Conservation (phyloP, 2,888 invertebrate species). For the Parnassius apollo region DNA sequence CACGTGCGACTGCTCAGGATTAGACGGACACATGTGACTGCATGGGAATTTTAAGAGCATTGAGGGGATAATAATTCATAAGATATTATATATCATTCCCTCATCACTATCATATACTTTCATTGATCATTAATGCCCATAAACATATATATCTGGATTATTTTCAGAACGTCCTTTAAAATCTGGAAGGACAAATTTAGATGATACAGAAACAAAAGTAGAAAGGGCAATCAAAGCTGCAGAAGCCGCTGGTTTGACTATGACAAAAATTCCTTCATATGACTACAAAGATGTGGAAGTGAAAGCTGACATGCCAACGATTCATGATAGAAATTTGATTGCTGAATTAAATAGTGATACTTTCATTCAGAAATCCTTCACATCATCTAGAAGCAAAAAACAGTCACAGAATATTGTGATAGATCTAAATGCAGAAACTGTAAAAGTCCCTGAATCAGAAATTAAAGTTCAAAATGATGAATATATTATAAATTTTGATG, state of each 20-base stretch:
- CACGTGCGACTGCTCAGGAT: too few relatives aligned
- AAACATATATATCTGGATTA: neutral
- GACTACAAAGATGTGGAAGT: slow-evolving; percentile 72
- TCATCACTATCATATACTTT: too few relatives aligned
- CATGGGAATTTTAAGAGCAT: too few relatives aligned
- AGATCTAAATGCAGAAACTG: slow-evolving; percentile 86
- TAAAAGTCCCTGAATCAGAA: slow-evolving; percentile 83
- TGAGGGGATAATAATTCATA: too few relatives aligned
- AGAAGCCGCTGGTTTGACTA: slow-evolving; percentile 71
- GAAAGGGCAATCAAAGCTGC: slow-evolving; percentile 76
- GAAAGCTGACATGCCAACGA: slow-evolving; percentile 76
- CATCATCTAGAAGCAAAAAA: slow-evolving; percentile 82
- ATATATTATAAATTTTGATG: slow-evolving; percentile 84
- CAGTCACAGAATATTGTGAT: slow-evolving; percentile 86
- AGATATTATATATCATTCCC: too few relatives aligned
- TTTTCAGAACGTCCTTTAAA: slow-evolving; percentile 47
- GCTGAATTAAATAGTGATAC: slow-evolving; percentile 86
- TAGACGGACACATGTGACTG: too few relatives aligned
- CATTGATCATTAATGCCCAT: neutral
- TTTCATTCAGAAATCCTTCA: slow-evolving; percentile 83
- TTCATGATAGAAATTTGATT: slow-evolving; percentile 81
- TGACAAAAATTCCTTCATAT: slow-evolving; percentile 76
- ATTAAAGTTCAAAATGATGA: slow-evolving; percentile 75
- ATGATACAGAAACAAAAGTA: slow-evolving; percentile 71
- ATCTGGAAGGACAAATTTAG: slow-evolving; percentile 45